A percentile compares a stretch with the other conserved stretches of the same genome.
phyloP scores from a whole-genome alignment of 2,113 vertebrate species.

The Deroptyus accipitrinus region DNA sequence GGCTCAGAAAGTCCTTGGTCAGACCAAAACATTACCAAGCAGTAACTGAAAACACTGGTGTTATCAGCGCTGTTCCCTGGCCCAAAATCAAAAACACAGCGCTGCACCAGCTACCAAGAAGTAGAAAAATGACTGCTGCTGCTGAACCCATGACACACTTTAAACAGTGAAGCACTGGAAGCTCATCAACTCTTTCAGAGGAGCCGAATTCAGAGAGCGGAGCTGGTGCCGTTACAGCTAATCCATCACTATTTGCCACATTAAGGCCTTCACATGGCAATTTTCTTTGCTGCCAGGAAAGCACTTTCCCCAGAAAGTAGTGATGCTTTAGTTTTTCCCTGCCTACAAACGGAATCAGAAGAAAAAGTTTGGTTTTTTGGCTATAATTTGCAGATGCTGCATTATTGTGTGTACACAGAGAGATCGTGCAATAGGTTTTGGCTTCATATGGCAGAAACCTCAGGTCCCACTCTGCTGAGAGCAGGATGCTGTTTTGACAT shows the following conservation, averaged over 20 bases:
- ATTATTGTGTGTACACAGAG: not conserved
- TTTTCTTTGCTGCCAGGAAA: constrained; percentile 12
- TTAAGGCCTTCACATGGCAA: not conserved
- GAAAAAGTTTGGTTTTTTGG: not conserved
- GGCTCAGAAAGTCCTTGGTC: no score
- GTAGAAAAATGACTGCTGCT: no score
- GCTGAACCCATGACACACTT: not conserved
- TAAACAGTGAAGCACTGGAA: not conserved
- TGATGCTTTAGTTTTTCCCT: not conserved
- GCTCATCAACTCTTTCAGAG: not conserved
- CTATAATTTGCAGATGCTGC: not conserved
- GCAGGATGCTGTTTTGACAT: not conserved
- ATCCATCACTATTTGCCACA: not conserved
- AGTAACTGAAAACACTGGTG: no score
- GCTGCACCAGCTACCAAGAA: no score
- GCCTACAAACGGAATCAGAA: not conserved
- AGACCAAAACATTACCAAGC: no score
- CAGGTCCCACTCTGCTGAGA: not conserved
- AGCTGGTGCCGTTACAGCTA: not conserved
- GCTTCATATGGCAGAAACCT: not conserved
- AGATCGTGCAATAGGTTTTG: not conserved
- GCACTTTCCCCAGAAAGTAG: not conserved
- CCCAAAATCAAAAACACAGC: no score
- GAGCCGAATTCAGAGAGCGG: not conserved
- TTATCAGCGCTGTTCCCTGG: no score